Evolutionary conservation across 1,140 invertebrate genomes (phyloP), one percentile per base, ranked within the genome.

Genomic region (Musca domestica): DNA sequence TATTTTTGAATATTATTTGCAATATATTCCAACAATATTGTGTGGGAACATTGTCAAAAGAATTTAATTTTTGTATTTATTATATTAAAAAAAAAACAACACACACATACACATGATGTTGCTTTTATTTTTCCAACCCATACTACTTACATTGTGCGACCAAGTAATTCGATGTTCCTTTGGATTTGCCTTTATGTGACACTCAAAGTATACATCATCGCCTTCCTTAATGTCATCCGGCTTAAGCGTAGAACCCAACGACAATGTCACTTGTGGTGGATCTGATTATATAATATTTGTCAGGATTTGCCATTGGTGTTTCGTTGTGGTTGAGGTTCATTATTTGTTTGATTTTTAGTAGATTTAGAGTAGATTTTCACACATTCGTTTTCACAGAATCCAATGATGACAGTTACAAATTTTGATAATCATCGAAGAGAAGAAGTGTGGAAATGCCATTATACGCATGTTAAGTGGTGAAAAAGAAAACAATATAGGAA

Each of bases 171-270:
- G 90, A 71, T 91, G 88, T 81, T 91, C 90, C 75, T 88, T 88
- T 9, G 93, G 94, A 83, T 94, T 95, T 10, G 93, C 90, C 73
- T 88, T 89, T 68, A 95, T 93, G 78, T 91, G 90, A 81, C 93
- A 95, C 77, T 95, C 93, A 74, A 96, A 95, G 82, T 95, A 95
- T n/a, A 95, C 92, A 82, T 96, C 93, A 76, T 95, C 93, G 41
- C 92, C 92, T 83, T 95, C 92, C 78, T 94, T 94, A 77, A 95
- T 95, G 77, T 93, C 91, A 73, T 92, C 88, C 17, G 93, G 89
- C 79, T 92, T 93, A 64, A 95, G 84, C 15, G 92, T 95, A 70
- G 90, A 91, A 69, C 93, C 94, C 66, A 95, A 85, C 68, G 91
- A 89, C 41, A 96, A 83, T 22, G 88, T 89, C 48, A 95, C 90